Evolutionary conservation across 1,140 invertebrate species (phyloP).

Genomic region (Lordiphosa mommai): DNA sequence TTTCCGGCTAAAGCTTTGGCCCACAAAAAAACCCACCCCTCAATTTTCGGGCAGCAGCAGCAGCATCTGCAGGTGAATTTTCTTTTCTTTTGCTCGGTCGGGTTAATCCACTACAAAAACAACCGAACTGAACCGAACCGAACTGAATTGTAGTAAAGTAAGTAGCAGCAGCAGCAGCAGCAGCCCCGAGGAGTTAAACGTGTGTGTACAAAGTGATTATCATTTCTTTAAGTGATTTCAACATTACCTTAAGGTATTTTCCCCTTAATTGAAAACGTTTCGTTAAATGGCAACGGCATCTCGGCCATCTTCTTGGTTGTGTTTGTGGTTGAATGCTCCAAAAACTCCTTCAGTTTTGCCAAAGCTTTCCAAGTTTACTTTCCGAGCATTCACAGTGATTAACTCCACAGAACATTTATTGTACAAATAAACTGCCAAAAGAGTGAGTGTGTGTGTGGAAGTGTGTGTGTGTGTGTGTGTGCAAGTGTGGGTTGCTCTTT

Average conservation of each 20-base stretch:
- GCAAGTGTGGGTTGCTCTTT: too few relatives aligned
- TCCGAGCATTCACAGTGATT: constrained; percentile 42
- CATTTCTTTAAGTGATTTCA: constrained; percentile 76
- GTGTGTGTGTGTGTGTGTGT: too few relatives aligned
- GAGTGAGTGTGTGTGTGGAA: too few relatives aligned
- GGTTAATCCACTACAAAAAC: constrained; percentile 70
- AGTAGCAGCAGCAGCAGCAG: too few relatives aligned
- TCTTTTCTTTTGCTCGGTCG: constrained; percentile 69
- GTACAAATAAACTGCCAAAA: constrained; percentile 17
- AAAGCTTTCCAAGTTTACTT: constrained; percentile 5
- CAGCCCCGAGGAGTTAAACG: constrained; percentile 63
- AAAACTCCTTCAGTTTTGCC: constrained; percentile 21
- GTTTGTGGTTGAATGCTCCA: constrained; percentile 58
- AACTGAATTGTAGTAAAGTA: constrained; percentile 7
- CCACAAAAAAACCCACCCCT: constrained; percentile 10
- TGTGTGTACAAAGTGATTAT: constrained; percentile 76
- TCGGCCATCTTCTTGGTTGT: constrained; percentile 18
- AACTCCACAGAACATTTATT: constrained; percentile 42
- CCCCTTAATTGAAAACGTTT: constrained; percentile 68
- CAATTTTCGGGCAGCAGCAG: background rate
- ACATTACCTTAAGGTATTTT: constrained; percentile 70
- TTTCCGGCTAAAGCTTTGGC: constrained; percentile 32
- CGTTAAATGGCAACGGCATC: constrained; percentile 54
- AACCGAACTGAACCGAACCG: constrained; percentile 34
- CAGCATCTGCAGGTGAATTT: constrained; percentile 73